Evolutionary conservation across 2,888 invertebrate genomes (phyloP), one percentile per base, ranked within the genome.

Genomic region (Portevinia maculata): DNA sequence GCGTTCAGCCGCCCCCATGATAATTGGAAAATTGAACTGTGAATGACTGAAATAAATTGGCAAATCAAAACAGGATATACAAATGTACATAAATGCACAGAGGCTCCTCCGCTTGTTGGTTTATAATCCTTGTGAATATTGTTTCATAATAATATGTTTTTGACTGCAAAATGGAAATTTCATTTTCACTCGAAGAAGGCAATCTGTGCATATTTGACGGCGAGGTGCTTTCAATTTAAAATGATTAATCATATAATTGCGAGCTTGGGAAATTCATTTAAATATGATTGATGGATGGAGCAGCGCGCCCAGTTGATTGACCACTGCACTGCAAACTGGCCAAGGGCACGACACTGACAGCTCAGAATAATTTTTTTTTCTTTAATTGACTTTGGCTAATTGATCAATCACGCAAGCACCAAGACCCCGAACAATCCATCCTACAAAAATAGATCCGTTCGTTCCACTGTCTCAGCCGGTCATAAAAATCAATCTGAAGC

Each of bases 201-300:
- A n/a, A n/a, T n/a, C 5, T 24, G 24, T 24, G 5, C 24, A 6
- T n/a, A 6, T 3, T 21, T 34, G 8, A 34, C 3, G 34, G n/a
- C 24, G 5, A 24, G 24, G 2, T 24, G 24, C 2, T 24, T 24
- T 24, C 24, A 24, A 24, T 24, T 24, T 3, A 24, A 24, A 24
- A 24, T 24, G 24, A 24, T 24, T 24, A 24, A 24, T 24, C 24
- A 24, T 24, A 24, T n/a, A n/a, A n/a, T n/a, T n/a, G n/a, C n/a
- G n/a, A n/a, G n/a, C n/a, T n/a, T n/a, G n/a, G n/a, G n/a, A n/a
- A n/a, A n/a, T n/a, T n/a, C n/a, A n/a, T n/a, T n/a, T n/a, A n/a
- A n/a, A n/a, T n/a, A n/a, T 74, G 74, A 75, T 75, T 81, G 81
- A 81, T 81, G 52, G 70, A 65, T 81, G 76, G 41, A 32, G 24